Evolutionary conservation across 2,113 vertebrate species (phyloP).

Genomic region (Haplochromis vanheusdeni): DNA sequence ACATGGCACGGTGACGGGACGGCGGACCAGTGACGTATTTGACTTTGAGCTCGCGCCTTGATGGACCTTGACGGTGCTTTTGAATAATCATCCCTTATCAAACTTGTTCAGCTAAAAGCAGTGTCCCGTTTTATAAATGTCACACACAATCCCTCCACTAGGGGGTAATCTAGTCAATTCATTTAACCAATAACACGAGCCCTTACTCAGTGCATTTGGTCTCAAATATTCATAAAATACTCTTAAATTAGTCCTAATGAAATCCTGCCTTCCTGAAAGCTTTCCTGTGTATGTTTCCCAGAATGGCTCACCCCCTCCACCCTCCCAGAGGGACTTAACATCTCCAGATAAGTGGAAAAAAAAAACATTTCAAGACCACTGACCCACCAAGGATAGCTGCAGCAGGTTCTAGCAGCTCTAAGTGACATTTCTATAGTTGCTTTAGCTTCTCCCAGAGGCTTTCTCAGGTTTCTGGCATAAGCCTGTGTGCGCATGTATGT

Average conservation of each 20-base stretch:
- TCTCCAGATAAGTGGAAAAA: conserved; percentile 36
- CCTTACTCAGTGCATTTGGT: neutral
- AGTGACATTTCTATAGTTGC: conserved; percentile 48
- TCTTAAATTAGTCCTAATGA: conserved; percentile 18
- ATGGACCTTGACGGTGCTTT: neutral
- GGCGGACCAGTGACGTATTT: neutral
- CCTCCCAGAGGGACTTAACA: conserved; percentile 9
- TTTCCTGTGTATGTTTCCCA: conserved; percentile 31
- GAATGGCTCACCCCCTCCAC: conserved; percentile 4
- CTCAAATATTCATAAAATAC: conserved; percentile 18
- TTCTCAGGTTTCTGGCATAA: conserved; percentile 45
- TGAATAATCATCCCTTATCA: neutral
- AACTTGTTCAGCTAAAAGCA: neutral
- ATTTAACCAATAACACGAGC: neutral
- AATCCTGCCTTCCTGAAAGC: conserved; percentile 13
- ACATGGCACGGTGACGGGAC: neutral
- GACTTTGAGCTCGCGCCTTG: neutral
- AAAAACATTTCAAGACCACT: conserved; percentile 47
- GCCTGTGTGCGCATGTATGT: neutral
- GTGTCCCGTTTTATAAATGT: neutral
- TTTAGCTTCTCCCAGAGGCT: conserved; percentile 43
- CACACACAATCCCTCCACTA: conserved; percentile 19
- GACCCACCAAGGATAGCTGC: conserved; percentile 32
- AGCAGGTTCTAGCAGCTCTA: conserved; percentile 39
- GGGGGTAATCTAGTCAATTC: conserved; percentile 33